Percentiles rank a stretch among this genome's conserved stretches.
Conservation (phyloP, 2,113 vertebrate species). For the Phyllostomus discolor region DNA sequence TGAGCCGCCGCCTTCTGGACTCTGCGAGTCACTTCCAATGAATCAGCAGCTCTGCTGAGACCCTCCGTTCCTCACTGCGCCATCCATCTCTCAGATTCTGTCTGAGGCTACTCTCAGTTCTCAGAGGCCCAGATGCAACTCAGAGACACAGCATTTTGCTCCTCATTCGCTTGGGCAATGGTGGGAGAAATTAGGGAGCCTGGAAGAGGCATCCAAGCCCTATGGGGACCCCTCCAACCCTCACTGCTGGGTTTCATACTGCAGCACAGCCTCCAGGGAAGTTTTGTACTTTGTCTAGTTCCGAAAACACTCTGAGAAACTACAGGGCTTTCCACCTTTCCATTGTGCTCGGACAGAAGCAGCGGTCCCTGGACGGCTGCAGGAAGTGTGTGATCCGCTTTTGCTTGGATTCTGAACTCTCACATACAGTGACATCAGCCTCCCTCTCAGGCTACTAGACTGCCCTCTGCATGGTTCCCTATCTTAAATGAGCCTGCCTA, state of each 20-base stretch:
- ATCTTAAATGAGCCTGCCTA: not conserved
- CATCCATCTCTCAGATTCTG: not conserved
- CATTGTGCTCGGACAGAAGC: fast-evolving
- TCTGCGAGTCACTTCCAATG: not conserved
- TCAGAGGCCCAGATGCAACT: not conserved
- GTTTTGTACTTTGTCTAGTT: not conserved
- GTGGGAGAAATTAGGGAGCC: not conserved
- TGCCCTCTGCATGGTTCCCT: not conserved
- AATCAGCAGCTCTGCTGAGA: not conserved
- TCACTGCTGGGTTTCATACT: not conserved
- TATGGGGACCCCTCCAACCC: fast-evolving
- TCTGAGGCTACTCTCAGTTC: too few relatives aligned
- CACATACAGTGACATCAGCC: fast-evolving
- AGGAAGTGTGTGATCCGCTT: fast-evolving
- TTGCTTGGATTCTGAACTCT: not conserved
- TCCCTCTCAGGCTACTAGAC: not conserved
- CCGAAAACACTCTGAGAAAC: not conserved
- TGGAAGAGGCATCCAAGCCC: too few relatives aligned
- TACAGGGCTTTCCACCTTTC: fast-evolving
- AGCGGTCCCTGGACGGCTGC: fast-evolving
- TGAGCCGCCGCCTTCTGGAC: not conserved
- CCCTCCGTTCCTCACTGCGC: fast-evolving
- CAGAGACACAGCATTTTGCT: not conserved
- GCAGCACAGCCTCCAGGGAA: not conserved
- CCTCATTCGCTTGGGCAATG: not conserved